phyloP scores from a whole-genome alignment of 2,797 vertebrate species.

The Columba guinea region DNA sequence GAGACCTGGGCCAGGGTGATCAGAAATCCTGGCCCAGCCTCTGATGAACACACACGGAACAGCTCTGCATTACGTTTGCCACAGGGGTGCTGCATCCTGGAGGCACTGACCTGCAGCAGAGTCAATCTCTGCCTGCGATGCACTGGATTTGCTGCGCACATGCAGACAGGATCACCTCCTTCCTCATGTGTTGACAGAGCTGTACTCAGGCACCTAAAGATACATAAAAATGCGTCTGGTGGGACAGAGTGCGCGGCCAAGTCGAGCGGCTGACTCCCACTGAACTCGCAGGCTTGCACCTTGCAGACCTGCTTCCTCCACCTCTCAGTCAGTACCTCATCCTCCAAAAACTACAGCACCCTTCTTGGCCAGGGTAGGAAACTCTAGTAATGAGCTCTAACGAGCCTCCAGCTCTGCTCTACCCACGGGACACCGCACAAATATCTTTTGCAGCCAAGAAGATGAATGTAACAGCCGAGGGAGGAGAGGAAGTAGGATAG shows the following conservation, averaged over 20 bases:
- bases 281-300: neutral
- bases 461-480: neutral
- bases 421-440: fast-evolving
- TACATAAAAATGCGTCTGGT: neutral
- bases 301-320: neutral
- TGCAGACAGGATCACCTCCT: neutral
- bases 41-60: fast-evolving
- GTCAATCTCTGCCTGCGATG: neutral
- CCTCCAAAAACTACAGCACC: neutral
- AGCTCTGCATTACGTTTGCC: fast-evolving
- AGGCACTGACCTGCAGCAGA: neutral
- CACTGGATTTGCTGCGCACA: neutral
- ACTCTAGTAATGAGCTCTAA: neutral
- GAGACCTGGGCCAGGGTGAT: neutral
- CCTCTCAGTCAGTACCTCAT: neutral
- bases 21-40: neutral
- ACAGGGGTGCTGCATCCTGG: fast-evolving
- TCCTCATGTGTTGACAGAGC: neutral
- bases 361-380: neutral
- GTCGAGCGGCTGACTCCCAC: neutral
- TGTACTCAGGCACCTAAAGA: constrained; percentile 11
- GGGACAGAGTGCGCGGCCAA: fast-evolving
- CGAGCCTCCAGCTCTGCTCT: neutral
- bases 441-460: neutral
- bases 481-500: neutral